These are phyloP conservation scores for Malacosoma neustria DNA, from an alignment of 2,888 invertebrate species.

Conservation along the genomic window DNA sequence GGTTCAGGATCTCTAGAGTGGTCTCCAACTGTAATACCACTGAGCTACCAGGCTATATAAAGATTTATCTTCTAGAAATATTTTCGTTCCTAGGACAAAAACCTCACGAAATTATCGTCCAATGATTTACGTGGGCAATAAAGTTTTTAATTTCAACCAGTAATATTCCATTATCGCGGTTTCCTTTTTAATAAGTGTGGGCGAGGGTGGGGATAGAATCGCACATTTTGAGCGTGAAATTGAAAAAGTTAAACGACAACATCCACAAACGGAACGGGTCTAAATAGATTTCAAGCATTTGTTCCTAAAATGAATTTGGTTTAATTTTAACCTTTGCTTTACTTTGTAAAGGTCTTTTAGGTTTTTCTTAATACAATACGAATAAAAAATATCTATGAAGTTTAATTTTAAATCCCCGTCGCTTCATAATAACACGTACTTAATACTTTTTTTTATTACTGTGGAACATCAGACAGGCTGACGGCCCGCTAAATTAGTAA, in stretches of 20 bases:
- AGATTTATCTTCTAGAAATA: conserved; percentile 7
- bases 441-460: no score
- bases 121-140: conserved; percentile 42
- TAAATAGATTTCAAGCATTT: background rate
- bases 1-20: no score
- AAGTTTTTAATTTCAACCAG: conserved; percentile 48
- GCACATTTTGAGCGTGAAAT: conserved; percentile 44
- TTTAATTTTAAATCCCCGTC: no score
- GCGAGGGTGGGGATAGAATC: conserved; percentile 25
- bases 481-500: no score
- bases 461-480: no score
- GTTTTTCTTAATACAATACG: no score
- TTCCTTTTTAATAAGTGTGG: conserved; percentile 45
- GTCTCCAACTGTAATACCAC: no score
- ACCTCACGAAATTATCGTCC: background rate
- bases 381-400: no score
- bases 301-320: background rate
- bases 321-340: no score
- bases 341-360: no score
- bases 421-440: no score
- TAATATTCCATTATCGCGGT: conserved; percentile 43
- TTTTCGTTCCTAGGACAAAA: background rate
- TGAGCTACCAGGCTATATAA: background rate
- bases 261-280: conserved; percentile 32
- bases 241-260: conserved; percentile 50